Evolutionary conservation across 2,113 vertebrate species (phyloP).

Genomic region (Cardinalis cardinalis): DNA sequence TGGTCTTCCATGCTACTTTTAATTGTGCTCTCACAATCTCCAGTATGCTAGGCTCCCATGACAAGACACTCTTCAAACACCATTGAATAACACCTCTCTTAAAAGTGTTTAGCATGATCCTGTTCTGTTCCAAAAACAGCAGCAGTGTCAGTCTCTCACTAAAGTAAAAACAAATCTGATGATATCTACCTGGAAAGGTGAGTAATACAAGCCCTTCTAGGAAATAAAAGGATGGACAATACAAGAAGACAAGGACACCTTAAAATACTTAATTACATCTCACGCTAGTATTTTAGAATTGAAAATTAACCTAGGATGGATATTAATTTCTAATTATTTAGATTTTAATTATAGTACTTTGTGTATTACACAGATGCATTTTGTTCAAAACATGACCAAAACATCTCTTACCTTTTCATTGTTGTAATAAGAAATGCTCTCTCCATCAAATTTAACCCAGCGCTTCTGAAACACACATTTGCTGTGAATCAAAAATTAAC

Average conservation of each 20-base stretch:
- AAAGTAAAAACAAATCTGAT: background rate
- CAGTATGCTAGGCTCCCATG: background rate
- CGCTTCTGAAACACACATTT: conserved; percentile 91
- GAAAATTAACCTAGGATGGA: background rate
- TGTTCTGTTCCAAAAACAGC: background rate
- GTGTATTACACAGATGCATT: background rate
- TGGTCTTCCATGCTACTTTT: background rate
- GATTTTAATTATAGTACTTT: background rate
- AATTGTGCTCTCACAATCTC: background rate
- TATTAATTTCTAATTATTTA: background rate
- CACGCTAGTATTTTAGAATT: background rate
- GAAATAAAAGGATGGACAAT: background rate
- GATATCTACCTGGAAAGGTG: background rate
- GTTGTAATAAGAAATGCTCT: conserved; percentile 89
- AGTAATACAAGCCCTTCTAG: background rate
- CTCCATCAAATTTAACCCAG: conserved; percentile 92
- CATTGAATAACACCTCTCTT: background rate
- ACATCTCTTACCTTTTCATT: conserved; percentile 85
- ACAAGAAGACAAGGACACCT: background rate
- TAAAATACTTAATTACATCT: background rate
- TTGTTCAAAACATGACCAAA: background rate
- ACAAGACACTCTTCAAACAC: background rate
- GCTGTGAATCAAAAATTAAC: conserved; percentile 69
- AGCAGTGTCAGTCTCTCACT: background rate
- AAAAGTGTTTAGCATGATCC: background rate